Evolutionary conservation across 2,113 vertebrate genomes (phyloP).

Genomic region (Empidonax alnorum): DNA sequence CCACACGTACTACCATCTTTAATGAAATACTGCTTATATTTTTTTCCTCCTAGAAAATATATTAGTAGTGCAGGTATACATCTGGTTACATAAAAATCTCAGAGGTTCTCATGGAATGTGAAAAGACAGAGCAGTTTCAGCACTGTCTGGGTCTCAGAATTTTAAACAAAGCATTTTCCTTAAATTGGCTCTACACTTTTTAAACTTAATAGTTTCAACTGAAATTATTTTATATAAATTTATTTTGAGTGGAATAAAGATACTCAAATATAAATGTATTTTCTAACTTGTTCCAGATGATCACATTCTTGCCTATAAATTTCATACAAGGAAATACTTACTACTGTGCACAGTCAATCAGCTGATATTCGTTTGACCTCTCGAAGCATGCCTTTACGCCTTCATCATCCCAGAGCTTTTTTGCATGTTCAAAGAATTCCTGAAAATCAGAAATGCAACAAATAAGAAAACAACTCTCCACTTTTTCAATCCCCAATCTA

Average conservation of each 20-base stretch:
- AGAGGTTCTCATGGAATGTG: not conserved
- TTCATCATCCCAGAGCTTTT: conserved; percentile 98
- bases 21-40: not conserved
- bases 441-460: conserved; percentile 67
- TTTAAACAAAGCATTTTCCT: not conserved
- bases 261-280: not conserved
- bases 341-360: conserved; percentile 99
- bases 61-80: not conserved
- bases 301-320: not conserved
- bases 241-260: not conserved
- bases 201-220: not conserved
- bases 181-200: not conserved
- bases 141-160: not conserved
- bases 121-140: not conserved
- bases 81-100: not conserved
- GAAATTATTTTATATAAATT: not conserved
- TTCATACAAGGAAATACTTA: conserved; percentile 77
- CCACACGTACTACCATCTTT: not conserved
- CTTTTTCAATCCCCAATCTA: not conserved
- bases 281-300: not conserved
- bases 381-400: conserved; percentile 97
- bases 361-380: conserved; percentile 97
- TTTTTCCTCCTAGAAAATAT: not conserved
- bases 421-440: conserved; percentile 99
- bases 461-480: not conserved